Percentiles rank a stretch among this genome's conserved stretches.
phyloP scores from a whole-genome alignment of 2,888 invertebrate genomes.

The Ornithoptera alexandrae region DNA sequence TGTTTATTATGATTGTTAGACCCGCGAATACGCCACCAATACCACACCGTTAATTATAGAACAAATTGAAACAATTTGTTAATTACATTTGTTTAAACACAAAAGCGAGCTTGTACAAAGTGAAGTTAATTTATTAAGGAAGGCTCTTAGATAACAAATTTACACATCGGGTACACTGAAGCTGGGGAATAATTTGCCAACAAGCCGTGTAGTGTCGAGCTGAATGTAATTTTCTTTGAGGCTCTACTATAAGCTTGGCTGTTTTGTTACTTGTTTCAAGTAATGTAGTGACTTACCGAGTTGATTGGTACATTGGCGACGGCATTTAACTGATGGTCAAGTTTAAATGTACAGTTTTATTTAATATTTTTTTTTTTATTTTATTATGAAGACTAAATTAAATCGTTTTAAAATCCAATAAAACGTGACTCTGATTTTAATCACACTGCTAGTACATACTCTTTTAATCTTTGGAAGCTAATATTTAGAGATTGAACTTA shows the following conservation, averaged over 20 bases:
- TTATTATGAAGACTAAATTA: too few species aligned
- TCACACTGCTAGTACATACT: too few species aligned
- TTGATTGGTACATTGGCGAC: conserved; percentile 11
- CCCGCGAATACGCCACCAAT: too few species aligned
- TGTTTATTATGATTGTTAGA: too few species aligned
- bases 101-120: conserved; percentile 31
- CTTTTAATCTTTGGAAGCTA: too few species aligned
- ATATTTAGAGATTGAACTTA: too few species aligned
- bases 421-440: too few species aligned
- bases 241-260: conserved; percentile 31
- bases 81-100: conserved; percentile 26
- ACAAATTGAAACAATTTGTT: conserved; percentile 18
- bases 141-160: conserved; percentile 41
- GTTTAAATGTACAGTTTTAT: conserved; percentile 10
- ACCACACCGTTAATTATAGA: not conserved
- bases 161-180: conserved; percentile 36
- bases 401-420: too few species aligned
- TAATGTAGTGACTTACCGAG: conserved; percentile 16
- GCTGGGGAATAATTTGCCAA: conserved; percentile 39
- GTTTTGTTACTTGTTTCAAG: conserved; percentile 20
- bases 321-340: conserved; percentile 22
- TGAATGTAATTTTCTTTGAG: conserved; percentile 39
- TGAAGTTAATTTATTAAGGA: conserved; percentile 33
- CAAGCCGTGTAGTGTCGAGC: conserved; percentile 42
- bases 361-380: too few species aligned